Percentiles rank a stretch among this genome's conserved stretches.
phyloP scores from a whole-genome alignment of 2,888 invertebrate species.

The Eumerus sabulonum region DNA sequence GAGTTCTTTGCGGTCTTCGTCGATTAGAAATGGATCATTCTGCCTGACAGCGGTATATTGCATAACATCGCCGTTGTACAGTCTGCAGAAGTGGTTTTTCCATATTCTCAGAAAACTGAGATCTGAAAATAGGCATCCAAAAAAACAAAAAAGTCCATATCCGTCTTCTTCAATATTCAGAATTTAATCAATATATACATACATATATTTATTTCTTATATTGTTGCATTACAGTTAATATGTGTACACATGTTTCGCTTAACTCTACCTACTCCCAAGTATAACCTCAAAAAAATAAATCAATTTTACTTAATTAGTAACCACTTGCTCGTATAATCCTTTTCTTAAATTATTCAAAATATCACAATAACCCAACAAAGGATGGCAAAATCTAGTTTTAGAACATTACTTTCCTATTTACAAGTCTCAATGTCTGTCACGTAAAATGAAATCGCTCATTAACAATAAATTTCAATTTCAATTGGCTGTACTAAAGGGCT shows the following conservation, averaged over 20 bases:
- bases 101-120: too few relatives aligned
- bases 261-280: conserved; percentile 20
- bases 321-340: conserved; percentile 1
- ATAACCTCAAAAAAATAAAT: conserved; percentile 39
- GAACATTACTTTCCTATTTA: conserved; percentile 49
- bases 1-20: too few relatives aligned
- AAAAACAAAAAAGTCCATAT: too few relatives aligned
- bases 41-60: too few relatives aligned
- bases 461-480: conserved; percentile 13
- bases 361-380: conserved; percentile 59
- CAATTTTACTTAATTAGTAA: conserved; percentile 13
- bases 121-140: too few relatives aligned
- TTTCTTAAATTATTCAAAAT: conserved; percentile 58
- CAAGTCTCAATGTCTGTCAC: conserved; percentile 61
- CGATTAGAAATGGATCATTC: too few relatives aligned
- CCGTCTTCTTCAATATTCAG: not conserved
- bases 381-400: not conserved
- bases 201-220: conserved; percentile 42
- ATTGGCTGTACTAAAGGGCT: too few relatives aligned
- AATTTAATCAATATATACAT: conserved; percentile 21
- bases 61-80: too few relatives aligned
- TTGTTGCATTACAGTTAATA: conserved; percentile 41
- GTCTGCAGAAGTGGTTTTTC: too few relatives aligned
- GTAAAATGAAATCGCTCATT: conserved; percentile 5
- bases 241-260: conserved; percentile 47